A percentile compares a stretch with the other conserved stretches of the same genome.
These are phyloP conservation scores for Acromyrmex charruanus DNA, from an alignment of 1,140 invertebrate genomes.

Conservation along the genomic window DNA sequence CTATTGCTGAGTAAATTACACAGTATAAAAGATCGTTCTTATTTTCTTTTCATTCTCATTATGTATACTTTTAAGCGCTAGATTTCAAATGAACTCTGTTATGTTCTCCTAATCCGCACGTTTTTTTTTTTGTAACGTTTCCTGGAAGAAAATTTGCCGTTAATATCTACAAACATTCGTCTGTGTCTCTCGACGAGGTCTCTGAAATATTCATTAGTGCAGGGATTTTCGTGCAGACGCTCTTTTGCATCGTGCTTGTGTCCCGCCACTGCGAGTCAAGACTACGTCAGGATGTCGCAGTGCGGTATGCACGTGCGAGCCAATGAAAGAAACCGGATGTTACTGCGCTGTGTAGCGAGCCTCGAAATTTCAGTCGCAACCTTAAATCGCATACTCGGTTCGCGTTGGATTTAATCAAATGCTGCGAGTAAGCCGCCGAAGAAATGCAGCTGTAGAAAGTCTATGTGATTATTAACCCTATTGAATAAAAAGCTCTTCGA, in stretches of 20 bases:
- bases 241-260: slow-evolving; percentile 34
- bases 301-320: slow-evolving; percentile 66
- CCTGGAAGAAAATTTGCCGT: neutral
- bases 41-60: neutral
- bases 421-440: neutral
- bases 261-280: slow-evolving; percentile 11
- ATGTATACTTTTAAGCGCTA: neutral
- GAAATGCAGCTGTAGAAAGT: slow-evolving; percentile 35
- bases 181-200: neutral
- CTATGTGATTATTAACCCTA: slow-evolving; percentile 17
- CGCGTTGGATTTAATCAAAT: neutral
- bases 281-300: slow-evolving; percentile 67
- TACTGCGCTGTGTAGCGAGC: slow-evolving; percentile 8
- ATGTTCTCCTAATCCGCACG: neutral
- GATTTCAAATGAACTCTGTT: neutral
- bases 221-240: slow-evolving; percentile 26
- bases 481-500: neutral
- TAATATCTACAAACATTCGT: slow-evolving; percentile 1
- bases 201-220: slow-evolving; percentile 45
- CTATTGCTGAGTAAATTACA: neutral
- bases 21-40: neutral
- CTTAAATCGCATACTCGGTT: slow-evolving; percentile 1
- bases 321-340: slow-evolving; percentile 66
- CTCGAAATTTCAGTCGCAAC: slow-evolving; percentile 44
- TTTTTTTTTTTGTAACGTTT: neutral